A percentile compares a stretch with the other conserved stretches of the same genome.
Conservation (phyloP, 2,113 vertebrate genomes). For the Corvus cornix region DNA sequence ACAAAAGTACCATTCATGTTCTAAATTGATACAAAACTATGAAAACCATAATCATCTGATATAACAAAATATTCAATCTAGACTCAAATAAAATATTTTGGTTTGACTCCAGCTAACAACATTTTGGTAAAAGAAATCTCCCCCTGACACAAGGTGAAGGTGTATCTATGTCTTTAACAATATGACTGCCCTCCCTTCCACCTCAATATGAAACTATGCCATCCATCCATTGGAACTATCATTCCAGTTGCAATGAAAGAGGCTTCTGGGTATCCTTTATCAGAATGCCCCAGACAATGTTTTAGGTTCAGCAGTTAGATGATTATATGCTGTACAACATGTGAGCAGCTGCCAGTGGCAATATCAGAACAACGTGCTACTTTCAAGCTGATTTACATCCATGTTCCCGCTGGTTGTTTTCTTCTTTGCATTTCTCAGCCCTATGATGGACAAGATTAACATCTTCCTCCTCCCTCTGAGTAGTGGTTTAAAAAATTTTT, state of each 20-base stretch:
- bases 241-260: not conserved
- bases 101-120: not conserved
- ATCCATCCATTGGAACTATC: not conserved
- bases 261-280: not conserved
- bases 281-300: not conserved
- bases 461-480: not conserved
- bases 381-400: not conserved
- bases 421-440: not conserved
- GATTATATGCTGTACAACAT: not conserved
- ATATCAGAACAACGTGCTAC: not conserved
- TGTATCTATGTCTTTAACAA: not conserved
- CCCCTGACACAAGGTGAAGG: not conserved
- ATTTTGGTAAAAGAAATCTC: not conserved
- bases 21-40: not conserved
- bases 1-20: not conserved
- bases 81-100: not conserved
- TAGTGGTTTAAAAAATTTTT: fast-evolving
- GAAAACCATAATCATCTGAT: not conserved
- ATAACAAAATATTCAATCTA: not conserved
- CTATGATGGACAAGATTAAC: not conserved
- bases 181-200: fast-evolving
- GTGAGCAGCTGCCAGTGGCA: not conserved
- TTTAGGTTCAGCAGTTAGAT: not conserved
- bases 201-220: fast-evolving
- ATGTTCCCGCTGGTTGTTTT: not conserved